These are phyloP conservation scores for Liasis olivaceus DNA, from an alignment of 2,797 vertebrate genomes.

Conservation along the genomic window DNA sequence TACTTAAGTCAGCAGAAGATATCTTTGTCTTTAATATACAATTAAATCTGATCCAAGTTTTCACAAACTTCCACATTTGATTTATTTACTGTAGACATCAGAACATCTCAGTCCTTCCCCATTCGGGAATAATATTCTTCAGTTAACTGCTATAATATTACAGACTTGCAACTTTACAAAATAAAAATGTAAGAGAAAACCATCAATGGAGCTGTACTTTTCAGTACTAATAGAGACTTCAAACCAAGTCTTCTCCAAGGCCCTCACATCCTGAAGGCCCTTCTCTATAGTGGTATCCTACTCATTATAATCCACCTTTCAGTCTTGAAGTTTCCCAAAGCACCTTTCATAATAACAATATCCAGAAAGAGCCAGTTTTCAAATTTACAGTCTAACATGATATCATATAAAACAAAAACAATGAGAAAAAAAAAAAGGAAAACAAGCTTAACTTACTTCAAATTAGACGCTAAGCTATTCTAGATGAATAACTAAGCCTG, in stretches of 20 bases:
- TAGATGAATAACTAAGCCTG: background rate
- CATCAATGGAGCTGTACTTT: background rate
- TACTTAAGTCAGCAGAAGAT: background rate
- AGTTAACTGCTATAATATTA: background rate
- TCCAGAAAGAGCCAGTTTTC: background rate
- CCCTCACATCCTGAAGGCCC: background rate
- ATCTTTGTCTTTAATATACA: background rate
- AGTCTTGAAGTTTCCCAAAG: background rate
- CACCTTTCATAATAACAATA: background rate
- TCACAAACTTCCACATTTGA: background rate
- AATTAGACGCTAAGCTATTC: background rate
- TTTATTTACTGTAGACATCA: too few species aligned
- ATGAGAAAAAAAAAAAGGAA: background rate
- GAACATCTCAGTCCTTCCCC: too few species aligned
- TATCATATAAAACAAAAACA: background rate
- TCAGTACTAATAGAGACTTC: background rate
- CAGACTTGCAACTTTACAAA: background rate
- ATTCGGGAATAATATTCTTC: too few species aligned
- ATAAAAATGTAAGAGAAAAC: background rate
- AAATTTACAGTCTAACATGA: background rate
- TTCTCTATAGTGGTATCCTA: background rate
- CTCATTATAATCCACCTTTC: background rate
- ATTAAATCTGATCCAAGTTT: background rate
- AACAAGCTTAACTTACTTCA: background rate
- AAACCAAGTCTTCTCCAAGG: background rate